phyloP scores from a whole-genome alignment of 1,140 invertebrate species.

The Pseudomyrmex flavicornis region DNA sequence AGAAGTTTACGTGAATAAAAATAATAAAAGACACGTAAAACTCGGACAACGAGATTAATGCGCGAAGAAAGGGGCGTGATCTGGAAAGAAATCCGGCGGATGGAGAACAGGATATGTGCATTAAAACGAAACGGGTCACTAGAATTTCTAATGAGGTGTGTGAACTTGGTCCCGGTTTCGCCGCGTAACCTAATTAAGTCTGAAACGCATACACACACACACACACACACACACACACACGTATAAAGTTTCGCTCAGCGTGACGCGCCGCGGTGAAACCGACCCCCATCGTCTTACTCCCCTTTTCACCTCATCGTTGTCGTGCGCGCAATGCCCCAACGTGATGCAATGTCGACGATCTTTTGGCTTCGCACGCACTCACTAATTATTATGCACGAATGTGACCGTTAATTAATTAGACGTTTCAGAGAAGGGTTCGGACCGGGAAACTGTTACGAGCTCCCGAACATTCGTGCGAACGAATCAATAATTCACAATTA shows the following conservation, averaged over 20 bases:
- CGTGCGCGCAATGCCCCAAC: constrained; percentile 1
- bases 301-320: constrained; percentile 38
- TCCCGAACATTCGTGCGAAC: constrained; percentile 34
- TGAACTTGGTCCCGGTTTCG: constrained; percentile 77
- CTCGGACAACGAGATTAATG: not conserved
- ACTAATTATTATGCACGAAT: constrained; percentile 49
- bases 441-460: constrained; percentile 43
- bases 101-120: constrained; percentile 59
- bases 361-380: constrained; percentile 57
- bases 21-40: constrained; percentile 13
- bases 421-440: constrained; percentile 45
- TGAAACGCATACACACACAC: constrained; percentile 20
- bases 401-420: constrained; percentile 72
- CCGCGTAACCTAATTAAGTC: constrained; percentile 78
- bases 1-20: constrained; percentile 3
- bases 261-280: constrained; percentile 66
- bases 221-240: constrained; percentile 30
- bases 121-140: constrained; percentile 61
- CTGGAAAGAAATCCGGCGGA: constrained; percentile 50
- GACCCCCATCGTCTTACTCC: constrained; percentile 60
- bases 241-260: constrained; percentile 77
- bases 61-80: constrained; percentile 33
- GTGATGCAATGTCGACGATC: constrained; percentile 24
- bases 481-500: constrained; percentile 18
- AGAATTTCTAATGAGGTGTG: constrained; percentile 79